Percentiles rank a stretch among this genome's conserved stretches.
phyloP scores from a whole-genome alignment of 2,797 vertebrate species.

The Pyrocephalus nanus region DNA sequence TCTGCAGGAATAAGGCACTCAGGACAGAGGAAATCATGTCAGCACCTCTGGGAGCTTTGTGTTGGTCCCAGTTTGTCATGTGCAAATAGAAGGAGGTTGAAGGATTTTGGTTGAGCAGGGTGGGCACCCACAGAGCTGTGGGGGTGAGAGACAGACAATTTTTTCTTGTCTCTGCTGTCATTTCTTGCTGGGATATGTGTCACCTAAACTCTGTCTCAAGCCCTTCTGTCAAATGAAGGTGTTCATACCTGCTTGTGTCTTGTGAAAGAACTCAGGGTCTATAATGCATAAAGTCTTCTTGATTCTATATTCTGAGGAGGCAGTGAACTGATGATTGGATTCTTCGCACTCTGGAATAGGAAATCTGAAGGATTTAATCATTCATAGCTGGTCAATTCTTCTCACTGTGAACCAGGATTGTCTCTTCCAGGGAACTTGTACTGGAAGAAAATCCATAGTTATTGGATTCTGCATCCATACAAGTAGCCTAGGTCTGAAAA shows the following conservation, averaged over 20 bases:
- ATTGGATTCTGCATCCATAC: neutral
- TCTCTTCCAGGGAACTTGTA: neutral
- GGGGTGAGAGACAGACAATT: neutral
- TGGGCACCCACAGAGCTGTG: neutral
- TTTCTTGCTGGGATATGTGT: neutral
- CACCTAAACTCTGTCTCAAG: neutral
- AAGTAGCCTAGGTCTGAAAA: neutral
- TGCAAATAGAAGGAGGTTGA: neutral
- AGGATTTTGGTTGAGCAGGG: neutral
- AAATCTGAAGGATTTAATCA: neutral
- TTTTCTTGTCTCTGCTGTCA: neutral
- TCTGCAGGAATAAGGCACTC: neutral
- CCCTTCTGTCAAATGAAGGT: neutral
- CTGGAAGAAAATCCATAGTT: neutral
- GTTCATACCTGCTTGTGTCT: neutral
- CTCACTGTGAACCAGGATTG: rapidly evolving
- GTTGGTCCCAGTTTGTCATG: neutral
- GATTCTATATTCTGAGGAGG: neutral
- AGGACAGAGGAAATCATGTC: neutral
- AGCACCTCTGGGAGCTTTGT: neutral
- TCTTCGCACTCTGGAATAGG: neutral
- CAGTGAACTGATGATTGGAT: neutral
- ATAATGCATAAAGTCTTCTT: rapidly evolving
- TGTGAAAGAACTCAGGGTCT: neutral
- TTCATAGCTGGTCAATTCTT: neutral